Evolutionary conservation across 92 coral and sea anemone genomes (phyloP).

Genomic region (Umimayanthus kanabou): DNA sequence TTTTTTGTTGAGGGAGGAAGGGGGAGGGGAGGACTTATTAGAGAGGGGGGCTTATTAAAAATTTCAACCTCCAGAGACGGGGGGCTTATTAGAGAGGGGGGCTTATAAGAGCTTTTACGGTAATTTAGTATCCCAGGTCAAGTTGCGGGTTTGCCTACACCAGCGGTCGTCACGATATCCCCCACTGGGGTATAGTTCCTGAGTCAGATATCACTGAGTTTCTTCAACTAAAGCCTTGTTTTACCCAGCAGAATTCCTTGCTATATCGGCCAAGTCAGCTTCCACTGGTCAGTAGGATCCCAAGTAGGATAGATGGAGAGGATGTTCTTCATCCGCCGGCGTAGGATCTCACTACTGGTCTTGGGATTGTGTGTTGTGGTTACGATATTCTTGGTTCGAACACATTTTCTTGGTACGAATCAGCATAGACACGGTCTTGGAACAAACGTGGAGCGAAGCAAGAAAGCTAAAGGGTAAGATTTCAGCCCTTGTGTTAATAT

Average conservation of each 20-base stretch:
- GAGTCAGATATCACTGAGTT: not conserved
- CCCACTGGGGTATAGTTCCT: not conserved
- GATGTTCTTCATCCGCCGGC: constrained; percentile 33
- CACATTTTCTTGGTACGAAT: not conserved
- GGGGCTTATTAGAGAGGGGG: too few species aligned
- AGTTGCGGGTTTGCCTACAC: too few species aligned
- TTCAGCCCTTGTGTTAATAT: not conserved
- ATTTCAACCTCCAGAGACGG: too few species aligned
- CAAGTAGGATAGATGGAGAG: constrained; percentile 10
- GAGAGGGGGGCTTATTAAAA: too few species aligned
- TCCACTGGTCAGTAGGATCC: not conserved
- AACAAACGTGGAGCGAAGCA: not conserved
- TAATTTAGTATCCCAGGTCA: too few species aligned
- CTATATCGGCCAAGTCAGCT: not conserved
- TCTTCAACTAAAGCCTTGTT: not conserved
- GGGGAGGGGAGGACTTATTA: too few species aligned
- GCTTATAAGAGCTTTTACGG: too few species aligned
- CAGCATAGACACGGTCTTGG: not conserved
- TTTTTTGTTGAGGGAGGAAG: too few species aligned
- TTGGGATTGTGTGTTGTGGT: constrained; percentile 12
- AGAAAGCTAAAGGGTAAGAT: not conserved
- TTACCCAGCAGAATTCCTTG: not conserved
- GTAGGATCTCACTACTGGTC: constrained; percentile 14
- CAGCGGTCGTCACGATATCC: not conserved
- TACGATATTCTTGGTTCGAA: not conserved